Percentiles rank a stretch among this genome's conserved stretches.
Conservation (phyloP, 2,113 vertebrate species). For the Hucho hucho region DNA sequence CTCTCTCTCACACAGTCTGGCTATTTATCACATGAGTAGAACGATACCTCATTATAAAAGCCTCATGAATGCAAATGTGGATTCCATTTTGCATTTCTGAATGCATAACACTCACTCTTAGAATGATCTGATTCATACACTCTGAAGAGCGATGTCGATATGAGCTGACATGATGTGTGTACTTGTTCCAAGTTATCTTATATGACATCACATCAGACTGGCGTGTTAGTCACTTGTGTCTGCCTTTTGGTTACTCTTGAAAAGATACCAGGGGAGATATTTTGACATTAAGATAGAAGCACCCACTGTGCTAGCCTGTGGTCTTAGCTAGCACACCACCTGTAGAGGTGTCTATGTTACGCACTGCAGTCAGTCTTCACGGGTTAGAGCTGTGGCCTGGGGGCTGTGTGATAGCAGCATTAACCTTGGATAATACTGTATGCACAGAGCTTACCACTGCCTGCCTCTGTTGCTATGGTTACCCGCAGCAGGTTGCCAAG, state of each 20-base stretch:
- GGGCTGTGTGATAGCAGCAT: slow-evolving; percentile 1
- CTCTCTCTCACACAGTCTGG: too few relatives aligned
- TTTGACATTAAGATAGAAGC: too few relatives aligned
- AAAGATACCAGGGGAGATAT: too few relatives aligned
- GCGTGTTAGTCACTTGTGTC: too few relatives aligned
- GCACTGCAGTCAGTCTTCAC: background rate
- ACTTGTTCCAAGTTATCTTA: too few relatives aligned
- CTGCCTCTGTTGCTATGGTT: slow-evolving; percentile 89
- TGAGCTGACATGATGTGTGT: too few relatives aligned
- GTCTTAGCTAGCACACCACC: background rate
- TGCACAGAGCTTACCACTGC: slow-evolving; percentile 43
- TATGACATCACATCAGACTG: too few relatives aligned
- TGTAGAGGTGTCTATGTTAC: background rate
- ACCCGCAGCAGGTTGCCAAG: slow-evolving; percentile 91
- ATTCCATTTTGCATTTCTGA: background rate
- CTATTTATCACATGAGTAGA: background rate
- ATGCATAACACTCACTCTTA: background rate
- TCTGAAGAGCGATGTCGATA: too few relatives aligned
- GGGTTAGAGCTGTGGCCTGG: background rate
- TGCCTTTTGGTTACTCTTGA: too few relatives aligned
- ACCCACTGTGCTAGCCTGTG: too few relatives aligned
- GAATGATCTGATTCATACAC: too few relatives aligned
- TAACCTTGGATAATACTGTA: slow-evolving; percentile 27
- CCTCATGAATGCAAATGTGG: background rate
- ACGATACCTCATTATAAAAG: background rate